phyloP scores from a whole-genome alignment of 1,140 invertebrate species.

The Ctenoplectra terminalis region DNA sequence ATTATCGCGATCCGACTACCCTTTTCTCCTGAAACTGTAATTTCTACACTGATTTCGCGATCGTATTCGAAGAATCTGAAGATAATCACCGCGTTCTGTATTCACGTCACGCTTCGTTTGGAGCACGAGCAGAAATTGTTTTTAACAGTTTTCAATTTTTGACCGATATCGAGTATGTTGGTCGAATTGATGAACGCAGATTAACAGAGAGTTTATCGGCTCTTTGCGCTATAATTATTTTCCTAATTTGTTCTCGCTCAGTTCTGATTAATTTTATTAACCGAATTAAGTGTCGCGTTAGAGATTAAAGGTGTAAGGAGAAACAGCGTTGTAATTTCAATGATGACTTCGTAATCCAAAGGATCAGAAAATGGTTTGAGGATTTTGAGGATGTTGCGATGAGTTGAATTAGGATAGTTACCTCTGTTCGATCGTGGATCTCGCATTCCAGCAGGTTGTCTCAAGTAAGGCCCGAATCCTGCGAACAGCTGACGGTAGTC shows the following conservation, averaged over 20 bases:
- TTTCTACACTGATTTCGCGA: neutral
- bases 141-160: too few relatives aligned
- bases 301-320: too few relatives aligned
- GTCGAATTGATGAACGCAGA: too few relatives aligned
- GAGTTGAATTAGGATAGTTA: constrained; percentile 29
- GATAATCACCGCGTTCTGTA: constrained; percentile 25
- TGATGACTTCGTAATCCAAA: neutral
- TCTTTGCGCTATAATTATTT: too few relatives aligned
- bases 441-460: constrained; percentile 69
- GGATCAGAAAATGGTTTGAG: neutral
- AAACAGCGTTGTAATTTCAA: neutral
- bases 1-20: neutral
- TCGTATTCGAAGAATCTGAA: neutral
- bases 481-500: constrained; percentile 76
- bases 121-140: neutral
- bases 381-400: neutral
- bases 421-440: constrained; percentile 80
- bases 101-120: neutral
- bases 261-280: too few relatives aligned
- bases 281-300: too few relatives aligned
- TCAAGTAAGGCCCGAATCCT: constrained; percentile 76
- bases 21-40: neutral
- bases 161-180: too few relatives aligned
- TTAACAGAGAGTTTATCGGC: too few relatives aligned
- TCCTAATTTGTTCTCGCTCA: too few relatives aligned